phyloP scores from a whole-genome alignment of 1,140 invertebrate species.

The Steinernema khuongi region DNA sequence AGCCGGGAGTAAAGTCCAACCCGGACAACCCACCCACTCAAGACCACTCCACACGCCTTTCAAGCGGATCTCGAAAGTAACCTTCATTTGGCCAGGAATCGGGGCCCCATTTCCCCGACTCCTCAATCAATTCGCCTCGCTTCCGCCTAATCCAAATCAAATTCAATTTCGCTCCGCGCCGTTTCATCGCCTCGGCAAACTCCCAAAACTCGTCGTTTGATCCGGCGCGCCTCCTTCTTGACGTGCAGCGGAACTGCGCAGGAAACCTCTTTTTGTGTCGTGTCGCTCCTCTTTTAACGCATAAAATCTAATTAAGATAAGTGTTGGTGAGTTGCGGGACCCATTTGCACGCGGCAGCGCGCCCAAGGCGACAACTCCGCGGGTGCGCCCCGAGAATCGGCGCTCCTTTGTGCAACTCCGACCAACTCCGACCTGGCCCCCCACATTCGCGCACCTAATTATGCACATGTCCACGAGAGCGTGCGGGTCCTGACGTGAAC shows the following conservation, averaged over 20 bases:
- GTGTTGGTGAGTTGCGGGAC: background rate
- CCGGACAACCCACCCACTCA: too few species aligned
- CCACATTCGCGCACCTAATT: background rate
- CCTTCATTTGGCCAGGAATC: background rate
- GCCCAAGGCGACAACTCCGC: background rate
- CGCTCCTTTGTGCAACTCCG: background rate
- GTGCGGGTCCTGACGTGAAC: background rate
- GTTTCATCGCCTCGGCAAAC: background rate
- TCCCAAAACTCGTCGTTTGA: background rate
- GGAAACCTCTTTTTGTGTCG: background rate
- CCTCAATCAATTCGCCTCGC: slow-evolving; percentile 10
- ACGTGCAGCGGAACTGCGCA: too few species aligned
- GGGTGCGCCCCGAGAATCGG: background rate
- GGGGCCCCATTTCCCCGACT: background rate
- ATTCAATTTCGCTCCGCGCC: background rate
- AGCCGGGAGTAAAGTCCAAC: too few species aligned
- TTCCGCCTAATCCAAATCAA: slow-evolving; percentile 10
- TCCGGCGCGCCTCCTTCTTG: too few species aligned
- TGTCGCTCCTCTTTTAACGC: background rate
- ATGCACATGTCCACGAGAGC: background rate
- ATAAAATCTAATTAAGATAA: slow-evolving; percentile 5
- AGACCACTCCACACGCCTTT: too few species aligned
- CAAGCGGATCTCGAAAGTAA: too few species aligned
- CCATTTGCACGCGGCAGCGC: background rate
- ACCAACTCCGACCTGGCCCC: background rate